A percentile compares a stretch with the other conserved stretches of the same genome.
phyloP scores from a whole-genome alignment of 2,888 invertebrate species.

The Fissipunctia ypsillon region DNA sequence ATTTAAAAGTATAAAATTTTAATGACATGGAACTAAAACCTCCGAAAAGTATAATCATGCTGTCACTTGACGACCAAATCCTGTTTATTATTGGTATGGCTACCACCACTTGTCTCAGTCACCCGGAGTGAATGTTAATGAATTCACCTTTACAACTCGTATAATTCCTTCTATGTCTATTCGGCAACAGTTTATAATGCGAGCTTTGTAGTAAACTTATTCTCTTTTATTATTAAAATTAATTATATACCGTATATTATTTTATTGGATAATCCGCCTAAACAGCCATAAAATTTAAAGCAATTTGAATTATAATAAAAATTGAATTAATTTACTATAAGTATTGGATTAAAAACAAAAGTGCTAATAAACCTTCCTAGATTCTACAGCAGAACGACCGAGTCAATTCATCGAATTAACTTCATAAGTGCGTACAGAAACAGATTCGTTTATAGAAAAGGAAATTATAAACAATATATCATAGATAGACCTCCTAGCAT shows the following conservation, averaged over 20 bases:
- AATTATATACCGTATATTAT: constrained; percentile 69
- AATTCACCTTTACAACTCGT: constrained; percentile 73
- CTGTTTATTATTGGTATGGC: constrained; percentile 78
- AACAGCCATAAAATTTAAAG: constrained; percentile 60
- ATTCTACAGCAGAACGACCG: background rate
- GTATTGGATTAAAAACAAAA: constrained; percentile 36
- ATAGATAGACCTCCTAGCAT: constrained; percentile 80
- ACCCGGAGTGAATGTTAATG: constrained; percentile 84
- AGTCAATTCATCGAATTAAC: constrained; percentile 12
- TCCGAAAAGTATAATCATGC: constrained; percentile 69
- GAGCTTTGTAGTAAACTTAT: constrained; percentile 75
- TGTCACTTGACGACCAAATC: constrained; percentile 82
- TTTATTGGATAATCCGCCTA: constrained; percentile 66
- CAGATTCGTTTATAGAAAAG: constrained; percentile 32
- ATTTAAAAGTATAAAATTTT: constrained; percentile 85
- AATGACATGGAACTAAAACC: constrained; percentile 72
- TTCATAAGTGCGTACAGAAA: background rate
- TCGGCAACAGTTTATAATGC: constrained; percentile 67
- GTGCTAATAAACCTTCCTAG: constrained; percentile 6
- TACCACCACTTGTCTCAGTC: constrained; percentile 76
- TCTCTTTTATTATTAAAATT: constrained; percentile 77
- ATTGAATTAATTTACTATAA: constrained; percentile 45
- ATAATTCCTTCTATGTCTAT: constrained; percentile 70
- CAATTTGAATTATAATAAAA: constrained; percentile 67
- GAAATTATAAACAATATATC: constrained; percentile 56